Evolutionary conservation across 2,797 vertebrate genomes (phyloP), one percentile per base, ranked within the genome.

Genomic region (Menidia menidia): DNA sequence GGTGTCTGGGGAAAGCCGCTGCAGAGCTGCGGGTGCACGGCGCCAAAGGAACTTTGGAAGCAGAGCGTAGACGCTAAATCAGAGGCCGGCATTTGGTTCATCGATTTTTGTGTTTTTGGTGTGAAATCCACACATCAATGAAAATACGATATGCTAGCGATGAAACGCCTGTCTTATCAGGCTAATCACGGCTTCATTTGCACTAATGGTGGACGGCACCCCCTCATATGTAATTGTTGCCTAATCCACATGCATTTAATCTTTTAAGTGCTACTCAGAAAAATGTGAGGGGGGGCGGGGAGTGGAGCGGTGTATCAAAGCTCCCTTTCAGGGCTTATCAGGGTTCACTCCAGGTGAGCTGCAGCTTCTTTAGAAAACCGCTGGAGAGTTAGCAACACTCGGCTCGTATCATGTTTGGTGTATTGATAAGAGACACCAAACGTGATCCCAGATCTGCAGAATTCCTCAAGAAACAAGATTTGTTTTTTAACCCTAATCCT

Each of bases 291-390:
- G 8, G 56, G 54, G 61, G 32, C 32, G 62, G n/a, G 0, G 52
- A 0, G 73, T 54, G 59, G 30, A 35, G 60, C n/a, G 0, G 56
- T 0, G 33, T 6, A 60, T 75, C 57, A 77, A 78, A 79, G 59
- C 72, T 59, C 12, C 54, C 61, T 56, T 55, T 74, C 60, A 56
- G 63, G 55, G 60, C 59, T 69, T 58, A 75, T 79, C 80, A 39
- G 45, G 31, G 76, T 75, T 82, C 54, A 16, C 61, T 35, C 52
- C 43, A 78, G 74, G 84, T 71, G 41, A 74, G 60, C 45, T 10
- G 45, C 39, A 31, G 45, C 5, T 2, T 68, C 60, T 72, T 65
- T 60, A 48, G 41, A 71, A 67, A 78, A 55, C 15, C 52, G 39
- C 4, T 8, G 52, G 25, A 64, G 39, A 30, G 10, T 48, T 35